Base-by-base conservation (phyloP, 2,797 vertebrate species). In the Gallirallus australis region DNA sequence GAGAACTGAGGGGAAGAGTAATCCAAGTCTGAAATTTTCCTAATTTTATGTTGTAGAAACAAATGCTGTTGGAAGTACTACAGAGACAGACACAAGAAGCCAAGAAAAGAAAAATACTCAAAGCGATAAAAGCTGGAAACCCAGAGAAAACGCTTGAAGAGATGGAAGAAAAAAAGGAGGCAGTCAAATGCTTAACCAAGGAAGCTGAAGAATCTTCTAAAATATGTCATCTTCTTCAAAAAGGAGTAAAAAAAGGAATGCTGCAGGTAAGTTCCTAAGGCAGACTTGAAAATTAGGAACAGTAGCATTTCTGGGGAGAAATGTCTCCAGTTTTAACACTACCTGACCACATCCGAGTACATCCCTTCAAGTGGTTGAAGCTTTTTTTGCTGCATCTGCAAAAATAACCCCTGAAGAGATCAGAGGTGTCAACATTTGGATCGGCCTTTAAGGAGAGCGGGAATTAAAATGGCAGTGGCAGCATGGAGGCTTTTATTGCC, bases 91-190 rank as follows among this genome's bases (percentile, higher is more conserved):
- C 87, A 21, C 93, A 94, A 95, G 98, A 98, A 86, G 86, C 95
- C 14, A 94, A 66, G 68, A 97, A 96, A 94, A 93, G 93, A 60
- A 96, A 97, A 96, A 96, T 98, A 93, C 83, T 98, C 77, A 92
- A 97, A 50, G 30, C 21, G n/a, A 86, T 96, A 39, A 97, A 97
- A 64, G 86, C 91, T 75, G 94, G 96, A 95, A 98, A 87, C n/a
- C 75, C 97, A 94, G 96, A 98, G 79, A 98, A 96, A 65, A 93
- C 98, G 87, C 96, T 97, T 91, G 94, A 95, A 37, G 97, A 98
- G 3, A 35, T 96, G 66, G 95, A 94, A 82, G 95, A 97, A 48
- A 97, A 98, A 83, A 97, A 98, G 35, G 76, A 93, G 30, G 95
- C 71, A 39, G 91, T 98, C 56, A 95, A 96, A 68, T 88, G 65